phyloP scores from a whole-genome alignment of 2,888 invertebrate species.

The Pilophorus perplexus region DNA sequence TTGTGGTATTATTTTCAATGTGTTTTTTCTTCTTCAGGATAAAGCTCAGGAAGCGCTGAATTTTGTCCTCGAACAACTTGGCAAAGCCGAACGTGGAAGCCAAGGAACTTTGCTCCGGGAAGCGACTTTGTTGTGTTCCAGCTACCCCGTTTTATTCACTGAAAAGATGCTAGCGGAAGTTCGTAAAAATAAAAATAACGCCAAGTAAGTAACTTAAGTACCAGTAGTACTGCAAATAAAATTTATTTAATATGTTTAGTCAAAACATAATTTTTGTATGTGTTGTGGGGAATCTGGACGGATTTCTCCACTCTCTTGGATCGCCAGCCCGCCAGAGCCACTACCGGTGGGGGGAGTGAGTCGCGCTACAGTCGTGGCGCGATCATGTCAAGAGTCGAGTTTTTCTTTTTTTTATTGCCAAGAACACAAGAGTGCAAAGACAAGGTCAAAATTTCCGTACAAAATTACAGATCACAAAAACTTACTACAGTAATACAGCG shows the following conservation, averaged over 20 bases:
- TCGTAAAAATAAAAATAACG: conserved; percentile 51
- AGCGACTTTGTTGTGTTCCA: conserved; percentile 75
- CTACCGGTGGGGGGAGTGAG: no score
- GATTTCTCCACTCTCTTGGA: no score
- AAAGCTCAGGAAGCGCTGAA: conserved; percentile 77
- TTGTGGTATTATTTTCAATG: no score
- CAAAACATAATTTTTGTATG: neutral
- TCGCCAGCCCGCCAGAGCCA: no score
- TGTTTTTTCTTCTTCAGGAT: conserved; percentile 56
- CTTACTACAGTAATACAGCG: no score
- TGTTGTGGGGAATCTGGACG: no score
- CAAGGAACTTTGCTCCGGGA: conserved; percentile 75
- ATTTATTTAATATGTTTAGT: conserved; percentile 40
- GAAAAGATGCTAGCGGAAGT: conserved; percentile 75
- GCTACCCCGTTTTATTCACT: conserved; percentile 75
- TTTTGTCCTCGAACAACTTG: conserved; percentile 74
- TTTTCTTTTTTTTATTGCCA: no score
- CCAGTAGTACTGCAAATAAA: conserved; percentile 11
- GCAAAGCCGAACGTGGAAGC: conserved; percentile 67
- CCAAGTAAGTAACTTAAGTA: conserved; percentile 22
- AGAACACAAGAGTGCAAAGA: no score
- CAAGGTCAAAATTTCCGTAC: no score
- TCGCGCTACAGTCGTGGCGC: no score
- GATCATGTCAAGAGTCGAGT: neutral
- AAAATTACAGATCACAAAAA: no score